A percentile compares a stretch with the other conserved stretches of the same genome.
These are phyloP conservation scores for Cyrtonyx montezumae DNA, from an alignment of 2,113 vertebrate species.

Conservation along the genomic window DNA sequence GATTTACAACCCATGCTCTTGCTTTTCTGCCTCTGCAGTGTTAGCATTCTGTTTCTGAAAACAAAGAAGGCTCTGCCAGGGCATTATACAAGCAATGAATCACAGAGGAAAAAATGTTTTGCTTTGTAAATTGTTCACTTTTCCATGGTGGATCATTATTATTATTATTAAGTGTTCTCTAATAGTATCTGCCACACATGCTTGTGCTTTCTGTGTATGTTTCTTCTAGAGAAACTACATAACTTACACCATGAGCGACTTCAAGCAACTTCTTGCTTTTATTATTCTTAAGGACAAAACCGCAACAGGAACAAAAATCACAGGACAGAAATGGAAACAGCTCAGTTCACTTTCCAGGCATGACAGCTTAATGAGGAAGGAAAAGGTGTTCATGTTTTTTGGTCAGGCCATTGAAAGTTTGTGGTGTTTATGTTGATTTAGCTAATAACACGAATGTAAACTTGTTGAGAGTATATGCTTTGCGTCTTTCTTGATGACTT, in stretches of 20 bases:
- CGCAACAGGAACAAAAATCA: neutral
- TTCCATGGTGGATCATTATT: constrained; percentile 43
- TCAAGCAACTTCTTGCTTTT: constrained; percentile 45
- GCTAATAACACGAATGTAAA: neutral
- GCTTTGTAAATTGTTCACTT: constrained; percentile 68
- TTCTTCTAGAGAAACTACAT: constrained; percentile 6
- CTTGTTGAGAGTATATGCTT: neutral
- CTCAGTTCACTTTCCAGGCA: constrained; percentile 22
- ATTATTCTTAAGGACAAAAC: constrained; percentile 43
- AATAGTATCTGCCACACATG: constrained; percentile 38
- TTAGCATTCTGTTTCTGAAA: constrained; percentile 73
- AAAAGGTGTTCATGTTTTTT: constrained; percentile 53
- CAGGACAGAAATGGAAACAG: constrained; percentile 23
- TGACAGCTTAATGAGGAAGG: constrained; percentile 29
- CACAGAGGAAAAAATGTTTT: constrained; percentile 72
- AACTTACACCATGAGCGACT: neutral
- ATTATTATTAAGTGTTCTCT: neutral
- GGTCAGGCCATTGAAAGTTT: neutral
- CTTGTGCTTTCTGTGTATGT: neutral
- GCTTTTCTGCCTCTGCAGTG: constrained; percentile 67
- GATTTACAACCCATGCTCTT: constrained; percentile 70
- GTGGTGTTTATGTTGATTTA: neutral
- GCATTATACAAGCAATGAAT: constrained; percentile 73
- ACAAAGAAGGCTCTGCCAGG: constrained; percentile 69
- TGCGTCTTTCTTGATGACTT: neutral